Evolutionary conservation across 1,140 invertebrate genomes (phyloP).

Genomic region (Steinernema feltiae): DNA sequence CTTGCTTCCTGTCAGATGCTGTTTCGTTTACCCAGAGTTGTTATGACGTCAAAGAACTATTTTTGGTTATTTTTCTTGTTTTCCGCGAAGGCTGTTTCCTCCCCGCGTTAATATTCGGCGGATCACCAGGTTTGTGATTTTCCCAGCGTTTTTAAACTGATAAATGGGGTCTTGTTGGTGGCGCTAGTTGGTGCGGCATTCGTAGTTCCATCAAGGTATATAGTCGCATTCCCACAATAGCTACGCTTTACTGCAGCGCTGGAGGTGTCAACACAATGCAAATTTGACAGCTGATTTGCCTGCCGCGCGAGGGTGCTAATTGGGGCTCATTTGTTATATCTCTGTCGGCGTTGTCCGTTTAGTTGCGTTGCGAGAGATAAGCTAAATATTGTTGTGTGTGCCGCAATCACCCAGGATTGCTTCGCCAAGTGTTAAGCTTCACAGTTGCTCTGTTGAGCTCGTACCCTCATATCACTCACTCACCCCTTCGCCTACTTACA

Average conservation of each 20-base stretch:
- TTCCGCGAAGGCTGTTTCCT: neutral
- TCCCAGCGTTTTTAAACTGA: neutral
- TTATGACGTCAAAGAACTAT: no score
- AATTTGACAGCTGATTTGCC: slow-evolving; percentile 8
- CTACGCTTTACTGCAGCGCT: slow-evolving; percentile 6
- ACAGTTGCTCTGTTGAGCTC: neutral
- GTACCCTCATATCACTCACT: neutral
- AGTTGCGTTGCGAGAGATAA: neutral
- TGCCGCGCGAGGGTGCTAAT: slow-evolving; percentile 9
- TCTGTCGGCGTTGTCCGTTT: neutral
- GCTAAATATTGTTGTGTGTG: neutral
- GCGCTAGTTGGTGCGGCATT: no score
- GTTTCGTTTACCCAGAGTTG: no score
- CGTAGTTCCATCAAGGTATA: neutral
- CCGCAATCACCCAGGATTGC: neutral
- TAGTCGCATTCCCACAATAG: neutral
- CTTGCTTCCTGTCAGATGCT: no score
- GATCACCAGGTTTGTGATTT: slow-evolving; percentile 15
- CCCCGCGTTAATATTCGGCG: neutral
- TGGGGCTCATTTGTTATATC: slow-evolving; percentile 4
- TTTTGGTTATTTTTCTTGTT: neutral
- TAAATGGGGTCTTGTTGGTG: neutral
- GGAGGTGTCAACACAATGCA: slow-evolving; percentile 3
- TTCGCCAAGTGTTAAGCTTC: neutral
- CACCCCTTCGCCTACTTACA: neutral